A percentile compares a stretch with the other conserved stretches of the same genome.
Conservation (phyloP, 2,888 invertebrate species). For the Dryobotodes eremita region DNA sequence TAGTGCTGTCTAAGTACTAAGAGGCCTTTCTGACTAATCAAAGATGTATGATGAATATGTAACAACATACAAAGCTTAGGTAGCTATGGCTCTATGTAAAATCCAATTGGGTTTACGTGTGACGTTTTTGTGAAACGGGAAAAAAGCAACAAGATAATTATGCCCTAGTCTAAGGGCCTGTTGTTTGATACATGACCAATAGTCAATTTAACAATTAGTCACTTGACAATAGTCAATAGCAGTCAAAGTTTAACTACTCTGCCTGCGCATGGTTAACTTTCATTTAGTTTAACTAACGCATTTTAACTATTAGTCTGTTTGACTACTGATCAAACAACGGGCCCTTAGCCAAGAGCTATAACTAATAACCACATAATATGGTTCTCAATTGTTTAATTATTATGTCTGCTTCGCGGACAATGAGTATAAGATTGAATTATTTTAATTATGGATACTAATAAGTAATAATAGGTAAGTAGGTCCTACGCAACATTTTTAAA, state of each 20-base stretch:
- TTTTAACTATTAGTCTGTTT: too few relatives aligned
- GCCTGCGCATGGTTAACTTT: too few relatives aligned
- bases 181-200: too few relatives aligned
- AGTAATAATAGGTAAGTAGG: background rate
- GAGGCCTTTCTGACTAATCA: conserved; percentile 25
- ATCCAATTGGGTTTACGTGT: background rate
- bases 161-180: too few relatives aligned
- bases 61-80: conserved; percentile 23
- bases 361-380: background rate
- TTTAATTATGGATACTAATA: background rate
- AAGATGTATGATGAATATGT: conserved; percentile 25
- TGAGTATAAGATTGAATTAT: background rate
- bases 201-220: too few relatives aligned
- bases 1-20: background rate
- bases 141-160: background rate
- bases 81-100: background rate
- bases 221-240: too few relatives aligned
- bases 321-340: too few relatives aligned
- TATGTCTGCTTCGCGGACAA: background rate
- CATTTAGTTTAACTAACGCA: too few relatives aligned
- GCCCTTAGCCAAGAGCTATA: background rate
- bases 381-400: background rate
- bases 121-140: background rate
- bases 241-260: too few relatives aligned
- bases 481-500: background rate